A percentile compares a stretch with the other conserved stretches of the same genome.
These are phyloP conservation scores for Dendropsophus ebraccatus DNA, from an alignment of 2,113 vertebrate species.

Conservation along the genomic window DNA sequence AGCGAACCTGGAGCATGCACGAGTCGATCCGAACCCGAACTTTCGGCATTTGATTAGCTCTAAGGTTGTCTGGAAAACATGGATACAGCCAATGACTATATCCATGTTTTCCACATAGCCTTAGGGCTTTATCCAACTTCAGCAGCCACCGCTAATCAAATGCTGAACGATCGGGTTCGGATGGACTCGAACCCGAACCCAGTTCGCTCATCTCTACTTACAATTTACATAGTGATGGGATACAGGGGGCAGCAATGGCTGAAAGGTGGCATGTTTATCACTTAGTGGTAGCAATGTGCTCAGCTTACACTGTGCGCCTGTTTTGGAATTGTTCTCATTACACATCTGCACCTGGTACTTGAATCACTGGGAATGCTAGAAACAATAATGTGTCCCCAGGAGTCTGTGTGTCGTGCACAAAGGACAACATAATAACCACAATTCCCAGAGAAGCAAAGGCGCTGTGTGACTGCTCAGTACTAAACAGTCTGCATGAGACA, in stretches of 20 bases:
- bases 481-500: not conserved
- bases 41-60: no score
- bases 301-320: not conserved
- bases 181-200: no score
- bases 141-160: no score
- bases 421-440: slow-evolving; percentile 17
- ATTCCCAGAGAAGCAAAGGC: not conserved
- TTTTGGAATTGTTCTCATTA: slow-evolving; percentile 38
- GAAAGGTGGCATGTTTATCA: not conserved
- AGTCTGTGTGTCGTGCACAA: not conserved
- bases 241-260: not conserved
- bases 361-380: not conserved
- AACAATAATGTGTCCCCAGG: slow-evolving; percentile 27
- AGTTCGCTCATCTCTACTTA: no score
- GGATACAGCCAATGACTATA: no score
- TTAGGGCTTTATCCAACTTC: no score
- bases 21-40: no score
- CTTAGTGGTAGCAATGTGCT: slow-evolving; percentile 1
- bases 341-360: not conserved
- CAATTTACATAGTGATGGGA: not conserved
- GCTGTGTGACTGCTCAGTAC: slow-evolving; percentile 12
- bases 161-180: no score
- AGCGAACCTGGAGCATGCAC: no score
- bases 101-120: no score
- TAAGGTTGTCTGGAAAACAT: no score